Percentiles rank a stretch among this genome's conserved stretches.
These are phyloP conservation scores for Chanos chanos DNA, from an alignment of 2,797 vertebrate genomes.

Conservation along the genomic window DNA sequence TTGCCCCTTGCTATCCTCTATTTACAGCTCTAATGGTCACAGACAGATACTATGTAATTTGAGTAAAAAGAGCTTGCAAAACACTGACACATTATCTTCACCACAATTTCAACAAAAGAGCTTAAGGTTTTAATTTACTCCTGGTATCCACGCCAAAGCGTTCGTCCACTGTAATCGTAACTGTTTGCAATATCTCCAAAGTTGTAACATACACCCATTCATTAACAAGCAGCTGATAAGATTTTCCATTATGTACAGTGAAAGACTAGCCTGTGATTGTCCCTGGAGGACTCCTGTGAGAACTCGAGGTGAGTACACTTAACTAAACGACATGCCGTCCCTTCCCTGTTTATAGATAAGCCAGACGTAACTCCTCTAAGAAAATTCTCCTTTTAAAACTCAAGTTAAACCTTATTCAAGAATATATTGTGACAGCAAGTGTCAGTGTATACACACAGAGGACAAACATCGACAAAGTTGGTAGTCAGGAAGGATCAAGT, in stretches of 20 bases:
- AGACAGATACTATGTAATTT: too few species aligned
- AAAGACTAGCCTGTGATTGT: constrained; percentile 15
- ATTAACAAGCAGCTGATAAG: constrained; percentile 23
- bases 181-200: constrained; percentile 16
- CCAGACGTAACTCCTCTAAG: too few species aligned
- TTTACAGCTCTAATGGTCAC: too few species aligned
- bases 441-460: too few species aligned
- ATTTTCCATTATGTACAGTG: constrained; percentile 37
- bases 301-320: background rate
- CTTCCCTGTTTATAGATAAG: too few species aligned
- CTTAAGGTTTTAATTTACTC: constrained; percentile 19
- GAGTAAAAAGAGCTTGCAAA: constrained; percentile 2
- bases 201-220: constrained; percentile 35
- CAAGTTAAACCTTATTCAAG: too few species aligned
- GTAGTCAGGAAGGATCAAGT: too few species aligned
- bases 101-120: background rate
- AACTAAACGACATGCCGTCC: too few species aligned
- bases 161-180: constrained; percentile 22
- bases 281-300: background rate
- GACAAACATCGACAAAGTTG: too few species aligned
- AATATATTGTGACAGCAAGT: too few species aligned
- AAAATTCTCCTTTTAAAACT: too few species aligned
- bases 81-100: constrained; percentile 2
- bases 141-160: constrained; percentile 17
- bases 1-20: too few species aligned